phyloP scores from a whole-genome alignment of 30 jellyfish, hydroid and myxozoan species.

The Hydractinia echinata region DNA sequence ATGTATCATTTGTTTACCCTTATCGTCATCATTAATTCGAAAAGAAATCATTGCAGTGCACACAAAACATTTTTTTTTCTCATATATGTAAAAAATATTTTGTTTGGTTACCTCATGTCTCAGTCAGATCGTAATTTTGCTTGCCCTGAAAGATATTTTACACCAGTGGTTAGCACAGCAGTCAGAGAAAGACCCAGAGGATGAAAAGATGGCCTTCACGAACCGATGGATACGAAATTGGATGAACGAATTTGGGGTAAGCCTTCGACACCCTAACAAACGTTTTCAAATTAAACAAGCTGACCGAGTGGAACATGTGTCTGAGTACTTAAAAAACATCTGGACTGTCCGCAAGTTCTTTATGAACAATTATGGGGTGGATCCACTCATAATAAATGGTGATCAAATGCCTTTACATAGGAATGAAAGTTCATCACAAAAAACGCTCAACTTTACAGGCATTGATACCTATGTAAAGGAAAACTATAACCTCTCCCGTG shows the following conservation, averaged over 20 bases:
- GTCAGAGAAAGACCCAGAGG: conserved; percentile 26
- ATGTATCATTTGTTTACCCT: too few species aligned
- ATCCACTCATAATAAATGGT: conserved; percentile 66
- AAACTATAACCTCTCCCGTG: conserved; percentile 26
- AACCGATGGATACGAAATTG: conserved; percentile 49
- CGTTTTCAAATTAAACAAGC: conserved; percentile 53
- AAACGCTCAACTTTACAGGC: conserved; percentile 32
- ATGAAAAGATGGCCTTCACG: conserved; percentile 18
- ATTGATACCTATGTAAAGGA: conserved; percentile 36
- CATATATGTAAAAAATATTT: background rate
- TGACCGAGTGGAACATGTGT: conserved; percentile 40
- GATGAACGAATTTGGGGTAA: conserved; percentile 51
- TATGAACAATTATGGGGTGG: conserved; percentile 52
- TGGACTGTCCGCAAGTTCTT: conserved; percentile 59
- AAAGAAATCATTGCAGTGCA: too few species aligned
- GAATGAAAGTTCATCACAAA: conserved; percentile 26
- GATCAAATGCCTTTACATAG: conserved; percentile 38
- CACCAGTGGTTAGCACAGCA: conserved; percentile 64
- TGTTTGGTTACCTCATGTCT: conserved; percentile 38
- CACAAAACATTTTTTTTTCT: too few species aligned
- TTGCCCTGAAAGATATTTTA: conserved; percentile 41
- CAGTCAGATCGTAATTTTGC: conserved; percentile 43
- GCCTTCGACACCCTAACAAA: conserved; percentile 63
- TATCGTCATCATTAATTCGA: too few species aligned
- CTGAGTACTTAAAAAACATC: conserved; percentile 42